Conservation (phyloP, 2,888 invertebrate genomes). For the Oscheius sp. region DNA sequence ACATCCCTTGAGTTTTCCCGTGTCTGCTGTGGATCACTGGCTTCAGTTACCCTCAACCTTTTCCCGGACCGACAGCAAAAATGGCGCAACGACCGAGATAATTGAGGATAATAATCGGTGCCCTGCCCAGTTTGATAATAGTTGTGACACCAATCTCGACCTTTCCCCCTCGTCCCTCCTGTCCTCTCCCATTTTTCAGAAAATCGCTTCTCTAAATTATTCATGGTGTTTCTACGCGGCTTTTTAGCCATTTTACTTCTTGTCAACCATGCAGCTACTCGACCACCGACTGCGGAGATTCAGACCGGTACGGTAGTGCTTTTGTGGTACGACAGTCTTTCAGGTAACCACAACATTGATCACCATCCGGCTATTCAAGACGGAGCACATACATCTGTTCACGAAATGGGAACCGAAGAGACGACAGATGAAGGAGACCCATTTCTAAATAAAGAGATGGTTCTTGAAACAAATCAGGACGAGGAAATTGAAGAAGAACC, state of each 20-base stretch:
- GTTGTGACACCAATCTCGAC: conserved; percentile 10
- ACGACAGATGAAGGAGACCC: conserved; percentile 11
- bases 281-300: neutral
- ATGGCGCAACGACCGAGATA: conserved; percentile 26
- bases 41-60: too few relatives aligned
- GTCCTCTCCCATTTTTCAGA: conserved; percentile 9
- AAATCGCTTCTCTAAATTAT: neutral
- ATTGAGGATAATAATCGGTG: conserved; percentile 31
- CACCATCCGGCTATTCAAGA: conserved; percentile 17
- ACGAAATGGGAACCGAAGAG: conserved; percentile 27
- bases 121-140: conserved; percentile 32
- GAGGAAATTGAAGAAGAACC: conserved; percentile 3
- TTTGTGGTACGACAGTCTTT: neutral
- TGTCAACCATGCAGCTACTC: neutral
- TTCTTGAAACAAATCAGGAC: conserved; percentile 12
- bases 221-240: neutral
- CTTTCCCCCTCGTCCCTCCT: neutral
- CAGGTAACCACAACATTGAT: conserved; percentile 27
- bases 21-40: too few relatives aligned
- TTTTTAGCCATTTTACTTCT: neutral
- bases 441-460: conserved; percentile 13
- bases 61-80: neutral
- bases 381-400: conserved; percentile 24
- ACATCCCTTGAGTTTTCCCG: too few relatives aligned
- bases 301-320: neutral